phyloP scores from a whole-genome alignment of 2,888 invertebrate genomes.

The Lasioglossum pauxillum region DNA sequence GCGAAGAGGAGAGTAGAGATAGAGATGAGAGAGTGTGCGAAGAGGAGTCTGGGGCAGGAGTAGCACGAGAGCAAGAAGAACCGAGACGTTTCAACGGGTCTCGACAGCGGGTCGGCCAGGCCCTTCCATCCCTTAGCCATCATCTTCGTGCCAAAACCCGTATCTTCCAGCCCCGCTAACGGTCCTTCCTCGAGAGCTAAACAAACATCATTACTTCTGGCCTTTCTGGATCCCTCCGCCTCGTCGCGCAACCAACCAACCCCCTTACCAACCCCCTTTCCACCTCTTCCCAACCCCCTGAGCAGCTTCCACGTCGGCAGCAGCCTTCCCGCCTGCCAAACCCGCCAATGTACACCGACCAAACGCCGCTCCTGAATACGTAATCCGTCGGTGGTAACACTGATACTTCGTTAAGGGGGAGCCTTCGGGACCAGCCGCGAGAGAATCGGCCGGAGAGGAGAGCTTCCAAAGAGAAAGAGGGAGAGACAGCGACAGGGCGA shows the following conservation, averaged over 20 bases:
- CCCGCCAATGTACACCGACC: slow-evolving; percentile 72
- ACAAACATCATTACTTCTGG: slow-evolving; percentile 81
- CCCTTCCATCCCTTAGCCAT: slow-evolving; percentile 63
- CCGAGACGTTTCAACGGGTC: slow-evolving; percentile 47
- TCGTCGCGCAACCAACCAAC: slow-evolving; percentile 34
- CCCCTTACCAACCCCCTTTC: background rate
- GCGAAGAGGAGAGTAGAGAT: slow-evolving; percentile 8
- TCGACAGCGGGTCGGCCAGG: slow-evolving; percentile 39
- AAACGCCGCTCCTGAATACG: slow-evolving; percentile 72
- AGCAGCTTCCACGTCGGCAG: slow-evolving; percentile 54
- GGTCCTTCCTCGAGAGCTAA: slow-evolving; percentile 77
- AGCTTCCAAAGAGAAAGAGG: background rate
- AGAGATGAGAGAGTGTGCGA: slow-evolving; percentile 13
- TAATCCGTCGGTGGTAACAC: slow-evolving; percentile 73
- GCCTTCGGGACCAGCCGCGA: slow-evolving; percentile 13
- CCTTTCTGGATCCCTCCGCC: slow-evolving; percentile 61
- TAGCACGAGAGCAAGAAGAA: slow-evolving; percentile 34
- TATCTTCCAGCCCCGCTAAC: slow-evolving; percentile 71
- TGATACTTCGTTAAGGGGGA: slow-evolving; percentile 75
- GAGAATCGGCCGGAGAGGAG: background rate
- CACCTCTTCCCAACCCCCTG: slow-evolving; percentile 1
- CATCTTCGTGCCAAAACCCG: slow-evolving; percentile 75
- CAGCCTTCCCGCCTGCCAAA: slow-evolving; percentile 54
- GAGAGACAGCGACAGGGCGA: background rate
- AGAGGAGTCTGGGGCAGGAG: slow-evolving; percentile 15